Evolutionary conservation across 1,140 invertebrate genomes (phyloP), one percentile per base, ranked within the genome.

Genomic region (Probaryconus sp.): DNA sequence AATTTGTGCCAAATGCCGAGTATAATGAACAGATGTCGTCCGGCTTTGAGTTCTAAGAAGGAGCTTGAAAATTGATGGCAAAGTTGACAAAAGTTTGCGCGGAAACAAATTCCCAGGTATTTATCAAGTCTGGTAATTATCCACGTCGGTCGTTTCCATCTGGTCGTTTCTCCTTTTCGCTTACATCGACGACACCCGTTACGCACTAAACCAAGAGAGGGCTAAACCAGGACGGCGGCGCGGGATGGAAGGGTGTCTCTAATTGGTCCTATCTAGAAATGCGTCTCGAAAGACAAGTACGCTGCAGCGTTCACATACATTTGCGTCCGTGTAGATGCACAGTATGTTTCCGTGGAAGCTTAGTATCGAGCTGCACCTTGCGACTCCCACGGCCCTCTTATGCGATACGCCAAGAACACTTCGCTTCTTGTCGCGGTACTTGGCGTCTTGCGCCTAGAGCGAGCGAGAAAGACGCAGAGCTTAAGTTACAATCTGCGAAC

Each of bases 221-320:
- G n/a, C n/a, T n/a, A n/a, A n/a, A n/a, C 30, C 1, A 9, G 5
- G 31, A n/a, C 13, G 18, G 13, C 28, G 53, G 43, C 17, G 21
- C 26, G 35, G 9, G 37, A 65, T 43, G 43, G 38, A 33, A 60
- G 53, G 50, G 67, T 43, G 38, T 51, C 65, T 76, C 71, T 81
- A 81, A 80, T 81, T 81, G 78, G 80, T 76, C 70, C 63, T 67
- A 77, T 75, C 70, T 40, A 42, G 63, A 43, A 67, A 73, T 33
- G 42, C 24, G 64, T 50, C 75, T 68, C 78, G 71, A 48, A 74
- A 79, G 70, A 65, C 65, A 58, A 71, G 11, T 76, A 72, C 37
- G 18, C 28, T 31, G 24, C 21, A 10, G 35, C 11, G 30, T 26
- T 16, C 16, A 60, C 31, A 47, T 42, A 24, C 6, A 20, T 43